Evolutionary conservation across 2,797 vertebrate genomes (phyloP), one percentile per base, ranked within the genome.

Genomic region (Typhlichthys eigenmanni): DNA sequence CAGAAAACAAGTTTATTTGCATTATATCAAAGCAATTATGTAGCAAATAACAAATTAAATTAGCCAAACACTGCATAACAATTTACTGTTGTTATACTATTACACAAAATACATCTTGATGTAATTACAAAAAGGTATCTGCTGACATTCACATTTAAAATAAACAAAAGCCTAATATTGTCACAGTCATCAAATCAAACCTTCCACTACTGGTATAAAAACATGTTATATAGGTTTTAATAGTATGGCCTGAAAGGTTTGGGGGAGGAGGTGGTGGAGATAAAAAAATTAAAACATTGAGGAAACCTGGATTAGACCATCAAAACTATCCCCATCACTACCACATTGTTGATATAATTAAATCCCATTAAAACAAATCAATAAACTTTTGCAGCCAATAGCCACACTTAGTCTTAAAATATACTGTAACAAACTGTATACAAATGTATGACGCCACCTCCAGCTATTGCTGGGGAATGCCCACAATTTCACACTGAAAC

Each of bases 1-100:
- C 59, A 82, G 62, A 80, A 84, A 88, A 79, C 72, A 80, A 76
- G n/a, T 89, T 88, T 81, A 86, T 86, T 90, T 78, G 17, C 3
- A 69, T 78, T 13, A 60, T 80, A 74, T 63, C 55, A 78, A 83
- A 78, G 13, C 24, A 56, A 73, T 74, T 75, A 43, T 60, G 45
- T 50, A 69, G 54, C 4, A n/a, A 60, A 55, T 45, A n/a, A 4
- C 60, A 19, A 76, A 75, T 60, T 66, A 17, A 59, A 45, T 66
- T 64, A 49, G 29, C 66, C 60, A 83, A 69, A 76, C 78, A 80
- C 19, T 55, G 1, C 5, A 75, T 60, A 74, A 62, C 55, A 74
- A 43, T 4, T 65, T 53, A 13, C 51, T n/a, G 5, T 12, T 19
- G 13, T 6, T 58, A 63, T 11, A 43, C 13, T 52, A 76, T 69